These are phyloP conservation scores for Rhimphoctona megacephalus DNA, from an alignment of 2,888 invertebrate species.

Conservation along the genomic window DNA sequence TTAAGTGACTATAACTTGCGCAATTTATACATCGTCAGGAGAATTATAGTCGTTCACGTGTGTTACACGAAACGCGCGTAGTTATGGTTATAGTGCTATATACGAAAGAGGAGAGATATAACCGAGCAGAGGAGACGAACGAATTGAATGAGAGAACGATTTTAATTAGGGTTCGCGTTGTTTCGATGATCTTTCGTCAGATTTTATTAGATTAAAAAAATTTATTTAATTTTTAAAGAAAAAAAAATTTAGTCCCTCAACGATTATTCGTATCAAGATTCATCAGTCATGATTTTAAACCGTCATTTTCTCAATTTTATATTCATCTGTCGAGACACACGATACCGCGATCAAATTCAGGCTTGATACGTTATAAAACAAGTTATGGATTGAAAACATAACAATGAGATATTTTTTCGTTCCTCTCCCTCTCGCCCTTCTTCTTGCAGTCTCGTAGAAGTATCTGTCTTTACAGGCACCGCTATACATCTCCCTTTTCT, in stretches of 20 bases:
- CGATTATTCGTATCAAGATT: neutral
- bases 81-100: slow-evolving; percentile 24
- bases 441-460: neutral
- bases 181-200: slow-evolving; percentile 50
- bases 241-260: neutral
- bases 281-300: neutral
- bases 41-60: slow-evolving; percentile 50
- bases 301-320: slow-evolving; percentile 7
- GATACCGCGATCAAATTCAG: slow-evolving; percentile 1
- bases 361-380: slow-evolving; percentile 3
- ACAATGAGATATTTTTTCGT: slow-evolving; percentile 52
- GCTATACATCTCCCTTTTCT: slow-evolving; percentile 30
- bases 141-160: slow-evolving; percentile 38
- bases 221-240: neutral
- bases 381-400: slow-evolving; percentile 57
- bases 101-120: slow-evolving; percentile 1
- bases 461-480: slow-evolving; percentile 1
- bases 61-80: slow-evolving; percentile 37
- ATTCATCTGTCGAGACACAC: neutral
- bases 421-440: neutral
- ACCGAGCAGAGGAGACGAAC: slow-evolving; percentile 1
- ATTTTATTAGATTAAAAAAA: no score
- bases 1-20: slow-evolving; percentile 62
- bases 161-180: slow-evolving; percentile 54
- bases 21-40: slow-evolving; percentile 63